phyloP scores from a whole-genome alignment of 2,113 vertebrate genomes.

The Ochotona princeps region DNA sequence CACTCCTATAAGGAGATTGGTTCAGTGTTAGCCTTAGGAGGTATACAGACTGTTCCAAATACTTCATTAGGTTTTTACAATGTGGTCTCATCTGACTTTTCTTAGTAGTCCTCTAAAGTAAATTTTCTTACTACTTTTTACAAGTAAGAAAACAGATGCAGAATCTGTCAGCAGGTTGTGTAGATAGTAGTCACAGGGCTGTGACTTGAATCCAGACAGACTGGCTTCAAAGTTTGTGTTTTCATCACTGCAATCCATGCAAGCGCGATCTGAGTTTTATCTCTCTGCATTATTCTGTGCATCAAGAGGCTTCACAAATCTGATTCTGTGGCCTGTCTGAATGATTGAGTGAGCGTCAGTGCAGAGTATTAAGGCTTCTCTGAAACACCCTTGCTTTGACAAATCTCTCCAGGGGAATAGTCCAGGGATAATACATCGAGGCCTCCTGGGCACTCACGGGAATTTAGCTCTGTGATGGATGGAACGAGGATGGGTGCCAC shows the following conservation, averaged over 20 bases:
- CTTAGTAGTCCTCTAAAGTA: background rate
- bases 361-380: constrained; percentile 71
- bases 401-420: constrained; percentile 78
- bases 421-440: constrained; percentile 70
- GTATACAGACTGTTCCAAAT: background rate
- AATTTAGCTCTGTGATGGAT: constrained; percentile 75
- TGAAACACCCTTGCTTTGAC: constrained; percentile 74
- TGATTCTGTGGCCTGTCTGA: constrained; percentile 68
- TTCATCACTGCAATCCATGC: constrained; percentile 34
- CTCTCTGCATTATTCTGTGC: constrained; percentile 58
- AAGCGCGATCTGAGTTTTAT: constrained; percentile 46
- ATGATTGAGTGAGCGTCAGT: constrained; percentile 70
- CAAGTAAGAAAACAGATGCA: background rate
- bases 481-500: constrained; percentile 62
- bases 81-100: background rate
- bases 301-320: constrained; percentile 64
- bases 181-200: background rate
- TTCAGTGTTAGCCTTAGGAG: background rate
- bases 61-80: background rate
- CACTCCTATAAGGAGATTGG: background rate
- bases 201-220: constrained; percentile 40
- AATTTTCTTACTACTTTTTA: background rate
- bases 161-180: background rate
- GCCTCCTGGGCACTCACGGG: constrained; percentile 59
- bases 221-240: background rate